Base-by-base conservation (phyloP, 2,113 vertebrate genomes). In the Anolis carolinensis region DNA sequence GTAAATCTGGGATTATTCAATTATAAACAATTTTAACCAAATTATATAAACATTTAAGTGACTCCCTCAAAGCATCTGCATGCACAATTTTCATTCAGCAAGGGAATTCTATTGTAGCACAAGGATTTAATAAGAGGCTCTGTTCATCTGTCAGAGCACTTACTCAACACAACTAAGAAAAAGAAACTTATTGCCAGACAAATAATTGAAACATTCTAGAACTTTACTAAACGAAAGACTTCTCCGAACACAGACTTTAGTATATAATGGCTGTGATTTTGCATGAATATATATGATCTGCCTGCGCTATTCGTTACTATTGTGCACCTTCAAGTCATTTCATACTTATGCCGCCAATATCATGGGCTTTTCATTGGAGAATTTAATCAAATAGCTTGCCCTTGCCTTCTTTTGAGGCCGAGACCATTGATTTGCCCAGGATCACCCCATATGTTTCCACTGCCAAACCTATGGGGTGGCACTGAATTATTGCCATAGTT, bases 11-110 rank as follows among this genome's bases (percentile, higher is more conserved):
- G 83, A 81, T 82, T 80, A 73, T 88, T 76, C 88, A 3, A 5
- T 79, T 92, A 86, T 20, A 88, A 93, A 88, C 52, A 89, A 36
- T 83, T 94, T 20, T 20, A 86, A 90, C 32, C 62, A 88, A 92
- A 81, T 84, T 79, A 87, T 63, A 84, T 55, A 75, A 95, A 93
- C 81, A 86, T 14, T 52, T 75, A 73, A 52, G 18, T 2, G n/a
- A 77, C 59, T 91, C 70, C 86, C 62, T 70, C 77, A 86, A 91
- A 78, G 27, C 83, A 78, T 36, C 34, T 85, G 63, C 44, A 78
- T 78, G 32, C 16, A 80, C 30, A 75, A 89, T 83, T 82, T 89
- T 71, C 86, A 90, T 90, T 79, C 52, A 68, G 7, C 34, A 55
- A 11, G 8, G 8, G 7, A 59, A 90, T 90, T 90, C 81, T 79